Conservation (phyloP, 2,113 vertebrate genomes). For the Isichthys henryi region DNA sequence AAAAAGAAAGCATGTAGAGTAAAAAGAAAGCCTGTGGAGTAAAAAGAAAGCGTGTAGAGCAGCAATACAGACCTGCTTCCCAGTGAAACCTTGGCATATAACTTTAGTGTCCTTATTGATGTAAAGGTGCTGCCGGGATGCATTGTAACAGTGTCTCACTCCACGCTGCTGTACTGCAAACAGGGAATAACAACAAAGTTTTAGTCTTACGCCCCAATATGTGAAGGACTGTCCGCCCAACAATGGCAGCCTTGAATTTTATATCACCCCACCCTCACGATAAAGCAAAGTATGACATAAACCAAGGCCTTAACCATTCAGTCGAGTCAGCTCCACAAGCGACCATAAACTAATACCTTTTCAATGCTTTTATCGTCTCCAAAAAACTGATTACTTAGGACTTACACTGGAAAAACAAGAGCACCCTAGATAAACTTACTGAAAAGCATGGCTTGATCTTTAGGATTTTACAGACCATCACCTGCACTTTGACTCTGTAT, state of each 20-base stretch:
- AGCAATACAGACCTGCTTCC: constrained; percentile 81
- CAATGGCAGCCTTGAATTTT: too few species aligned
- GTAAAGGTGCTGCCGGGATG: constrained; percentile 78
- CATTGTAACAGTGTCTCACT: constrained; percentile 77
- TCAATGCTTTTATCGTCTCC: background rate
- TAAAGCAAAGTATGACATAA: background rate
- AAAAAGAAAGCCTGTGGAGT: background rate
- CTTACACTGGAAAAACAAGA: background rate
- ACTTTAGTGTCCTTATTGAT: constrained; percentile 84
- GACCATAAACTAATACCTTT: background rate
- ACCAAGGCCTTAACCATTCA: background rate
- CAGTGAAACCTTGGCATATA: constrained; percentile 96
- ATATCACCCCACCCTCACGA: background rate
- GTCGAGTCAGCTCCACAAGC: background rate
- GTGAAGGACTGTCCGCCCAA: background rate
- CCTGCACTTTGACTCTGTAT: background rate
- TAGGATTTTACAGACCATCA: background rate
- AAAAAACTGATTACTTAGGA: background rate
- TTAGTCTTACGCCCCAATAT: background rate
- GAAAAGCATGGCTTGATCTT: background rate
- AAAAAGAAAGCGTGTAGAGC: background rate
- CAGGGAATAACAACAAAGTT: background rate
- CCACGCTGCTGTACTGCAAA: constrained; percentile 80
- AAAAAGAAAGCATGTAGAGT: background rate
- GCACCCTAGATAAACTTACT: background rate